These are phyloP conservation scores for Capromys pilorides DNA, from an alignment of 2,797 vertebrate species.

Conservation along the genomic window DNA sequence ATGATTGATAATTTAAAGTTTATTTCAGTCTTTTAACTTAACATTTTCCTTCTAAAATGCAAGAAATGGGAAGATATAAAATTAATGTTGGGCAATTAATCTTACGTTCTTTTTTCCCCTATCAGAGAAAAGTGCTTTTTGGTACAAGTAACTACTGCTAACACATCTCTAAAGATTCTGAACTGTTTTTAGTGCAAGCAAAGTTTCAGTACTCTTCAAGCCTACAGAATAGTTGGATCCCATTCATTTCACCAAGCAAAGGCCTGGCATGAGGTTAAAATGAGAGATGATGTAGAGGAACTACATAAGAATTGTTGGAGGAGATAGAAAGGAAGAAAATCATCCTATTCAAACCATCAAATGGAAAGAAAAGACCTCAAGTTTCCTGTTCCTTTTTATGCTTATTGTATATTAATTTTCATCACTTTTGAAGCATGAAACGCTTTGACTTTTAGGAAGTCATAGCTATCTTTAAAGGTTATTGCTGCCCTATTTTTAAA, in stretches of 20 bases:
- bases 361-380: background rate
- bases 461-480: background rate
- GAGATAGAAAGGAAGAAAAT: background rate
- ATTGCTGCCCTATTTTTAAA: background rate
- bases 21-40: background rate
- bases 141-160: background rate
- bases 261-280: background rate
- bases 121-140: background rate
- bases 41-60: background rate
- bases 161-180: background rate
- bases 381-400: background rate
- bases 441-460: background rate
- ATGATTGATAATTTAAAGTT: background rate
- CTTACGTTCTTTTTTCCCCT: background rate
- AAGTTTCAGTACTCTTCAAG: background rate
- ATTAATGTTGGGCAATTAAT: background rate
- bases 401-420: background rate
- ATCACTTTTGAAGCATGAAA: slow-evolving; percentile 20
- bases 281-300: background rate
- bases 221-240: background rate
- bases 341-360: background rate
- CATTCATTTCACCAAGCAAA: background rate
- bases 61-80: background rate
- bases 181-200: background rate
- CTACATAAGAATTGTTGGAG: background rate